Evolutionary conservation across 2,888 invertebrate species (phyloP).

Genomic region (Pyrgus malvae): DNA sequence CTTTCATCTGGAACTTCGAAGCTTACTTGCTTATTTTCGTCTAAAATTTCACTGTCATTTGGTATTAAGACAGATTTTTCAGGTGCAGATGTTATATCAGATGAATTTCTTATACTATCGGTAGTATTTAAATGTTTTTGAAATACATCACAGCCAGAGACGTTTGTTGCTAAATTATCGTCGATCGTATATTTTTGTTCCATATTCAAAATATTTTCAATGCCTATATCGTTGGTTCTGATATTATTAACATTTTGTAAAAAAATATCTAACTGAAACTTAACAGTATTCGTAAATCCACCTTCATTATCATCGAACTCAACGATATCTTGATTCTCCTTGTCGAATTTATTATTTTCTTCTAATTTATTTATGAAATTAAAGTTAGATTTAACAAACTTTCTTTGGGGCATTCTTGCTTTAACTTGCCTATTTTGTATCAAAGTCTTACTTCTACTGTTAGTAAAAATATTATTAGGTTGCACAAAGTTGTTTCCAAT

Average conservation of each 20-base stretch:
- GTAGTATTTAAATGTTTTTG: neutral
- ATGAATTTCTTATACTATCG: neutral
- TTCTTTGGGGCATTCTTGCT: neutral
- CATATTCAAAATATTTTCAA: constrained; percentile 37
- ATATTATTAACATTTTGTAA: constrained; percentile 43
- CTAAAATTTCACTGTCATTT: too few relatives aligned
- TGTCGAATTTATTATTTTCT: constrained; percentile 43
- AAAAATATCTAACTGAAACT: constrained; percentile 53
- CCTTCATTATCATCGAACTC: constrained; percentile 32
- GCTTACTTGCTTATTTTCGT: too few relatives aligned
- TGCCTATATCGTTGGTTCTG: constrained; percentile 30
- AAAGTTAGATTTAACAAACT: constrained; percentile 46
- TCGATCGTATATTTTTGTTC: neutral
- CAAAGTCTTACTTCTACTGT: neutral
- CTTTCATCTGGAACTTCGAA: too few relatives aligned
- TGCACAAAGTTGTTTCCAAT: constrained; percentile 40
- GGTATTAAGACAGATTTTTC: too few relatives aligned
- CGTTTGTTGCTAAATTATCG: neutral
- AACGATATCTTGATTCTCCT: constrained; percentile 40
- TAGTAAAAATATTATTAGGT: constrained; percentile 2
- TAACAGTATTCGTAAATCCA: constrained; percentile 60
- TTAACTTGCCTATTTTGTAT: constrained; percentile 1
- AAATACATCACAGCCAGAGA: neutral
- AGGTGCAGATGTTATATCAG: too few relatives aligned
- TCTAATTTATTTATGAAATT: constrained; percentile 56